Evolutionary conservation across 2,797 vertebrate species (phyloP).

Genomic region (Adrianichthys oophorus): DNA sequence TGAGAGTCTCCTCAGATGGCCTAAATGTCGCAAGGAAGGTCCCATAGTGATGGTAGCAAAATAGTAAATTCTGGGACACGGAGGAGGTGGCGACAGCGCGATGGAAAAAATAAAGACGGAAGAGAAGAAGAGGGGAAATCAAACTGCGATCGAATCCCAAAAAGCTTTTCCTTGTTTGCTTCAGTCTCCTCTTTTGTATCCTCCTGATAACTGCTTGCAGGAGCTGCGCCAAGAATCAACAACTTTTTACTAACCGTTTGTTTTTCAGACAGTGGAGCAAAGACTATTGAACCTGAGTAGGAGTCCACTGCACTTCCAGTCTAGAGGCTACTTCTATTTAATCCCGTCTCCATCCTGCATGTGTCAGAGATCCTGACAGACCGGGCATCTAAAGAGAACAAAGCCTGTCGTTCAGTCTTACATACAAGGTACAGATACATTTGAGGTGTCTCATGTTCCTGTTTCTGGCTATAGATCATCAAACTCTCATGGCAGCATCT

Average conservation of each 20-base stretch:
- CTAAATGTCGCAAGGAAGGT: slow-evolving; percentile 34
- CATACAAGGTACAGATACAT: slow-evolving; percentile 58
- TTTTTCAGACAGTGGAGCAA: slow-evolving; percentile 25
- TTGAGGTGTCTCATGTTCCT: slow-evolving; percentile 33
- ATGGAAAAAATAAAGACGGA: slow-evolving; percentile 29
- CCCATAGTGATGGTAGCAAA: slow-evolving; percentile 33
- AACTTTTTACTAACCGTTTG: slow-evolving; percentile 33
- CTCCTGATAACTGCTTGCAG: slow-evolving; percentile 45
- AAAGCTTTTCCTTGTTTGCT: slow-evolving; percentile 40
- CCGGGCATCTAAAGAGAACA: slow-evolving; percentile 24
- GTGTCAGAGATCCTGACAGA: slow-evolving; percentile 32
- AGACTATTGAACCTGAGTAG: slow-evolving; percentile 17
- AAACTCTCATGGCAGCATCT: slow-evolving; percentile 27
- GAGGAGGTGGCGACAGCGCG: slow-evolving; percentile 25
- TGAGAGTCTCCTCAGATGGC: slow-evolving; percentile 28
- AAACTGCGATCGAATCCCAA: slow-evolving; percentile 27
- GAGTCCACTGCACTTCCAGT: slow-evolving; percentile 35
- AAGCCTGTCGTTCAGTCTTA: slow-evolving; percentile 44
- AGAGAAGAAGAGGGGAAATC: slow-evolving; percentile 40
- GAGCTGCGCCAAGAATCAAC: slow-evolving; percentile 37
- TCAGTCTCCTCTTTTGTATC: slow-evolving; percentile 48
- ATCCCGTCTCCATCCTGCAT: slow-evolving; percentile 28
- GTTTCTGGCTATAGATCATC: slow-evolving; percentile 32
- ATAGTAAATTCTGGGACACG: slow-evolving; percentile 31
- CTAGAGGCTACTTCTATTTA: slow-evolving; percentile 48